Percentiles rank a stretch among this genome's conserved stretches.
Conservation (phyloP, 2,113 vertebrate species). For the Panthera uncia region DNA sequence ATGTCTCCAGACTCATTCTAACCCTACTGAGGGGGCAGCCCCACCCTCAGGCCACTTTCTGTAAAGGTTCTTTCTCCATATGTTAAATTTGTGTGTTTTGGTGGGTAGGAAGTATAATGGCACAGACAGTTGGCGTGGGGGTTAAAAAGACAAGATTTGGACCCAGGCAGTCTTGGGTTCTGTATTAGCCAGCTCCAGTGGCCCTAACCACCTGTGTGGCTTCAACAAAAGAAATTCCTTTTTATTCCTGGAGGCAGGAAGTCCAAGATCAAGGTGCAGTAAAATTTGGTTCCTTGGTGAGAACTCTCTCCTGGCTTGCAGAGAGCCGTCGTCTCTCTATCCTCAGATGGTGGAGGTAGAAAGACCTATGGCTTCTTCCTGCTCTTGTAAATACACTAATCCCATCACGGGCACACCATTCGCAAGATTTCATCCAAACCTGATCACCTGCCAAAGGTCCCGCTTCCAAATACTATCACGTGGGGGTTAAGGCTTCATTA, state of each 20-base stretch:
- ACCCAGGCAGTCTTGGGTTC: not conserved
- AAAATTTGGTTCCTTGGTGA: not conserved
- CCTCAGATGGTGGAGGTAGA: not conserved
- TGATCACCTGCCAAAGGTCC: not conserved
- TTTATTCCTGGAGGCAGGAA: not conserved
- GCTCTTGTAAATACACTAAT: not conserved
- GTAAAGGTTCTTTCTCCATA: not conserved
- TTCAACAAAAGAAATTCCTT: not conserved
- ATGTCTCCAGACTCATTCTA: not conserved
- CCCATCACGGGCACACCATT: not conserved
- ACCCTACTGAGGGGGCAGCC: not conserved
- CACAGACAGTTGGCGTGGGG: no score
- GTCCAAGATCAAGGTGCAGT: not conserved
- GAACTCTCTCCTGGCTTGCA: not conserved
- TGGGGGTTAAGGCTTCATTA: not conserved
- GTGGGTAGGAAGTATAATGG: no score
- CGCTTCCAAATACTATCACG: not conserved
- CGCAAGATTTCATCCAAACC: not conserved
- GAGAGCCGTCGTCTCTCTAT: not conserved
- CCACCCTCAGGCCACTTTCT: not conserved
- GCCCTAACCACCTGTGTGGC: not conserved
- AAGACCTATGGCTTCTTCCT: not conserved
- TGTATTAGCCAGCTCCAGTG: accelerated
- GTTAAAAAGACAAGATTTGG: not conserved
- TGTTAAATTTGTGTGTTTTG: not conserved